These are phyloP conservation scores for Acleris emargana DNA, from an alignment of 2,888 invertebrate species.

Conservation along the genomic window DNA sequence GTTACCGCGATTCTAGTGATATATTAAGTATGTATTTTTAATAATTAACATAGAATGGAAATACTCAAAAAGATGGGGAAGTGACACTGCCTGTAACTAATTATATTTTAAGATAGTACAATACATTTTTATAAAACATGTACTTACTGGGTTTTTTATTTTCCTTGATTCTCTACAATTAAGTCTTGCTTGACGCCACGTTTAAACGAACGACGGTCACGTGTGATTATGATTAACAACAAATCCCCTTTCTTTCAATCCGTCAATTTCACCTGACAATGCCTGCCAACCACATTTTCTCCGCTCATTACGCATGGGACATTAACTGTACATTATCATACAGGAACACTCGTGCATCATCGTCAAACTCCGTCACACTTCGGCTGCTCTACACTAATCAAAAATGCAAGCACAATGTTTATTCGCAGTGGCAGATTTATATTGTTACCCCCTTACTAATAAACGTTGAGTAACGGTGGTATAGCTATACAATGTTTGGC, in stretches of 20 bases:
- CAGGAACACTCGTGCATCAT: constrained; percentile 14
- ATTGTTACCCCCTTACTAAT: no score
- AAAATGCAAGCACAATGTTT: constrained; percentile 3
- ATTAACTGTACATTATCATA: neutral
- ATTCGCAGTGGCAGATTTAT: constrained; percentile 1
- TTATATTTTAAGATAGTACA: constrained; percentile 66
- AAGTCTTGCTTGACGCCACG: no score
- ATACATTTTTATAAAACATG: constrained; percentile 50
- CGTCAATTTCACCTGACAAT: no score
- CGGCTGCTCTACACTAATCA: neutral
- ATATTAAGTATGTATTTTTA: constrained; percentile 48
- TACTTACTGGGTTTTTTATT: neutral
- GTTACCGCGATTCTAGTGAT: constrained; percentile 61
- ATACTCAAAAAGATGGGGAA: constrained; percentile 74
- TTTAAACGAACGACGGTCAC: no score
- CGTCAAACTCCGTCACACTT: neutral
- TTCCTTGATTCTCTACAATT: neutral
- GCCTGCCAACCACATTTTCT: neutral
- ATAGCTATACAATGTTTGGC: no score
- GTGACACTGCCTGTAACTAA: constrained; percentile 79
- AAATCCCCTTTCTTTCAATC: no score
- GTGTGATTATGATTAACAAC: no score
- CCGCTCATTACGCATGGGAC: neutral
- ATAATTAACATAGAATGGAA: constrained; percentile 51
- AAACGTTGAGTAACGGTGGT: no score